Conservation (phyloP, 2,113 vertebrate genomes). For the Abramis brama region DNA sequence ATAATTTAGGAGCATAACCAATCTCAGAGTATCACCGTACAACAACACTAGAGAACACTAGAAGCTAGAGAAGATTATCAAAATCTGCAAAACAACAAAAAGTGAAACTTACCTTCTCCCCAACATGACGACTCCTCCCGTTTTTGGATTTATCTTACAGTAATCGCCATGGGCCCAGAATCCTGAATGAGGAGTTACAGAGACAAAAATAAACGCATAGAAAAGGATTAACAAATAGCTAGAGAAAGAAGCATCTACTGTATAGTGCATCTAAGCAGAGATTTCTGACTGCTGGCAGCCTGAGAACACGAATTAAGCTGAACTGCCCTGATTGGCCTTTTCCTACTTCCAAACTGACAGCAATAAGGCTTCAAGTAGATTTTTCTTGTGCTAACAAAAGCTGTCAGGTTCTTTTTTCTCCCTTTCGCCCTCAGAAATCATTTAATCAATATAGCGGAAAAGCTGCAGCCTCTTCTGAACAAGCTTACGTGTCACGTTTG, state of each 20-base stretch:
- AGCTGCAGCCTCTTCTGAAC: conserved; percentile 18
- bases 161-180: conserved; percentile 96
- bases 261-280: neutral
- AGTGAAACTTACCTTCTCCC: conserved; percentile 85
- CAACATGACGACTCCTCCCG: conserved; percentile 91
- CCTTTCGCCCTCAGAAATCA: conserved; percentile 18
- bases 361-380: neutral
- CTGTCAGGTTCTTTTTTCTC: neutral
- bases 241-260: neutral
- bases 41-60: neutral
- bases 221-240: neutral
- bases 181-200: conserved; percentile 74
- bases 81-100: neutral
- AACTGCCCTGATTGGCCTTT: conserved; percentile 28
- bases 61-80: neutral
- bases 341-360: conserved; percentile 21
- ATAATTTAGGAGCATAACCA: neutral
- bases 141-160: conserved; percentile 94
- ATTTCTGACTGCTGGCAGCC: neutral
- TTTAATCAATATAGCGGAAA: conserved; percentile 42
- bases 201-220: neutral
- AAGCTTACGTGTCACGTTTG: neutral
- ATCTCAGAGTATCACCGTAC: neutral
- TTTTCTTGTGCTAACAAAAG: conserved; percentile 27
- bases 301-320: neutral